A percentile compares a stretch with the other conserved stretches of the same genome.
Evolutionary conservation across 92 coral and sea anemone species (phyloP).

Genomic region (Epizoanthus stellaris): DNA sequence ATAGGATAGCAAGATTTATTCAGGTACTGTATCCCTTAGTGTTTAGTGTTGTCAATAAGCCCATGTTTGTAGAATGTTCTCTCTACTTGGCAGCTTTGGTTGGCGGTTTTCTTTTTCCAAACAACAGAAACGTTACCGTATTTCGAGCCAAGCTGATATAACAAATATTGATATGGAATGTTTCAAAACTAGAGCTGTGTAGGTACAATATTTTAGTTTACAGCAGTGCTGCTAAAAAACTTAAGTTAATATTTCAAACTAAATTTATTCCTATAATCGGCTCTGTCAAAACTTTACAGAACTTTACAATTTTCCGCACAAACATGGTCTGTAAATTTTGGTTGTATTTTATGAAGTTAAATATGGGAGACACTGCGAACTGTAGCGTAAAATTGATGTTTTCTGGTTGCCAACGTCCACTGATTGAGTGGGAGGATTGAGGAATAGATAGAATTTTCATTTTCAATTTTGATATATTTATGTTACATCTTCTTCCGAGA

Average conservation of each 20-base stretch:
- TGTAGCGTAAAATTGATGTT: no score
- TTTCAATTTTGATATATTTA: no score
- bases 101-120: conserved; percentile 6
- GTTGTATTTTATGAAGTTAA: no score
- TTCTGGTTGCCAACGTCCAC: no score
- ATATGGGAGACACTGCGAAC: no score
- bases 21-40: conserved; percentile 14
- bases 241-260: conserved; percentile 2
- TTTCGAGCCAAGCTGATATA: not conserved
- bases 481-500: no score
- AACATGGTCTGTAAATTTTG: no score
- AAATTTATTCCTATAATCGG: not conserved
- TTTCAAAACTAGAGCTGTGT: not conserved
- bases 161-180: not conserved
- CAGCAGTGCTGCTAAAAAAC: not conserved
- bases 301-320: not conserved
- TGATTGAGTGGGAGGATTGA: no score
- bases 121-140: not conserved
- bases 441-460: no score
- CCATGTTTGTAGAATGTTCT: conserved; percentile 11
- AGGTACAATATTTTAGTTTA: no score
- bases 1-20: not conserved
- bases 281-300: not conserved
- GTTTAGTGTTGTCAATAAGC: conserved; percentile 1
- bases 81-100: not conserved